A percentile compares a stretch with the other conserved stretches of the same genome.
Conservation (phyloP, 2,888 invertebrate species). For the Lasioglossum zephyrum region DNA sequence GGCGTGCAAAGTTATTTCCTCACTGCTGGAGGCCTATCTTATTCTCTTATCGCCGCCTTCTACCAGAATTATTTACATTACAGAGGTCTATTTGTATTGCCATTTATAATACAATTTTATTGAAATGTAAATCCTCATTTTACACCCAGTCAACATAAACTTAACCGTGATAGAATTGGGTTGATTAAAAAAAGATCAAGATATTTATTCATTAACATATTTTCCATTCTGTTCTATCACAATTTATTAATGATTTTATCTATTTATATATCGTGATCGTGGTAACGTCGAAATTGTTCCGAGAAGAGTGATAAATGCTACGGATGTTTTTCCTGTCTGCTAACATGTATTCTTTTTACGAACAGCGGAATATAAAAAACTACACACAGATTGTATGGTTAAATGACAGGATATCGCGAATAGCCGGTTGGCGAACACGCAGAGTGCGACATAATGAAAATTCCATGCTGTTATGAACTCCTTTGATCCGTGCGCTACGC, state of each 20-base stretch:
- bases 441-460: conserved; percentile 18
- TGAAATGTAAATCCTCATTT: neutral
- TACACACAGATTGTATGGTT: conserved; percentile 8
- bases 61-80: neutral
- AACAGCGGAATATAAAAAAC: neutral
- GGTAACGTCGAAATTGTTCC: neutral
- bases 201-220: too few relatives aligned
- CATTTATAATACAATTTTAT: neutral
- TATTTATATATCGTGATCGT: neutral
- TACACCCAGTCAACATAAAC: neutral
- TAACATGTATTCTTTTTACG: neutral
- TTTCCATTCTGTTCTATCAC: neutral
- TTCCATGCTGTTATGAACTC: neutral
- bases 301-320: neutral
- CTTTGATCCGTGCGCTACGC: conserved; percentile 23
- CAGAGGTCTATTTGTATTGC: neutral
- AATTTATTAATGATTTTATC: too few relatives aligned
- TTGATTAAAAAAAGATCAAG: neutral
- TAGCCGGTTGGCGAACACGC: conserved; percentile 40
- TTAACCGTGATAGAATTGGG: neutral
- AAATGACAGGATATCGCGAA: conserved; percentile 64
- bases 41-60: neutral
- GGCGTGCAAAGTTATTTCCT: neutral
- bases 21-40: neutral
- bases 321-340: neutral